These are phyloP conservation scores for Xestia rhomboidea DNA, from an alignment of 2,888 invertebrate genomes.

Conservation along the genomic window DNA sequence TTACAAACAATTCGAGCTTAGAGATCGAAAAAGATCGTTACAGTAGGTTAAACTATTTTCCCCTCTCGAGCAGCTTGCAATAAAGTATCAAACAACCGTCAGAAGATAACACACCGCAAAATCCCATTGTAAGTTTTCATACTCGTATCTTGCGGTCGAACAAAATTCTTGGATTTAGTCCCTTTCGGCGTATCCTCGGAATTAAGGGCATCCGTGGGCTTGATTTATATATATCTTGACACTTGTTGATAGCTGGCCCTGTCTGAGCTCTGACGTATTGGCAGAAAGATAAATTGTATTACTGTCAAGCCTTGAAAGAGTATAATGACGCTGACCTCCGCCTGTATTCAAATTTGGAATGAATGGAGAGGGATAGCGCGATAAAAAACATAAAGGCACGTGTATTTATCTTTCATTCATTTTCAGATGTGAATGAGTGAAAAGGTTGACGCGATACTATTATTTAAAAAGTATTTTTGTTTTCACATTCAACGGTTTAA, in stretches of 20 bases:
- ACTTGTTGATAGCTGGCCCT: slow-evolving; percentile 86
- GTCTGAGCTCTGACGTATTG: slow-evolving; percentile 74
- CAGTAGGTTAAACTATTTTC: not conserved
- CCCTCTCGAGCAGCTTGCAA: not conserved
- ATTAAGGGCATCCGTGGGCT: slow-evolving; percentile 68
- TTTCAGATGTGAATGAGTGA: slow-evolving; percentile 29
- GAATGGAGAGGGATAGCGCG: slow-evolving; percentile 51
- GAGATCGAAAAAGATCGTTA: not conserved
- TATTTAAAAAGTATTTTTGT: slow-evolving; percentile 31
- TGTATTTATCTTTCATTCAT: slow-evolving; percentile 51
- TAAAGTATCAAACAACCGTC: slow-evolving; percentile 17
- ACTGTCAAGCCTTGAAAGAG: slow-evolving; percentile 72
- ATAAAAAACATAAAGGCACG: slow-evolving; percentile 54
- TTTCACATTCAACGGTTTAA: slow-evolving; percentile 25
- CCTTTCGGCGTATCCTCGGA: slow-evolving; percentile 51
- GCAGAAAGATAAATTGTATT: slow-evolving; percentile 77
- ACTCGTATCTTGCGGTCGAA: slow-evolving; percentile 41
- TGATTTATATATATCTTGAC: slow-evolving; percentile 83
- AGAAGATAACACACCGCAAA: slow-evolving; percentile 35
- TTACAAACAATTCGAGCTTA: not conserved
- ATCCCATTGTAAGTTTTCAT: slow-evolving; percentile 46
- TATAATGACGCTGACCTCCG: slow-evolving; percentile 69
- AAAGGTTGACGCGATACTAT: slow-evolving; percentile 25
- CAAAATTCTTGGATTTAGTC: slow-evolving; percentile 54
- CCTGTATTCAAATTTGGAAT: slow-evolving; percentile 58